phyloP scores from a whole-genome alignment of 2,797 vertebrate species.

The Atherinosoma microstoma region DNA sequence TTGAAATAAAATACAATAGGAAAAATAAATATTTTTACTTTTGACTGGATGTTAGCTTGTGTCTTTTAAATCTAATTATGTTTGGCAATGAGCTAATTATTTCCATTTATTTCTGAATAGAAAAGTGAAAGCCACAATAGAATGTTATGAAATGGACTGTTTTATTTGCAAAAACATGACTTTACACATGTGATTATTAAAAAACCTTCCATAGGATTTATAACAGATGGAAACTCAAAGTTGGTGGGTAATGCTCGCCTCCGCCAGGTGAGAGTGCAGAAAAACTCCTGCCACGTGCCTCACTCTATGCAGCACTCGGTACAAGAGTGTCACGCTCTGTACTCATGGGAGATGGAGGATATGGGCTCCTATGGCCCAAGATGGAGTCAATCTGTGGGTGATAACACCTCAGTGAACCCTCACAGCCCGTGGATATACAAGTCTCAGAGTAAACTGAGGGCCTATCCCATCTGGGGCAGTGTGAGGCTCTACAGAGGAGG shows the following conservation, averaged over 20 bases:
- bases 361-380: slow-evolving; percentile 83
- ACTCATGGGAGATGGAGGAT: slow-evolving; percentile 91
- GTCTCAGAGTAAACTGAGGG: slow-evolving; percentile 85
- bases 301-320: slow-evolving; percentile 73
- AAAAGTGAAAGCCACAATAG: background rate
- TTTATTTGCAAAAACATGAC: background rate
- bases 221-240: slow-evolving; percentile 96
- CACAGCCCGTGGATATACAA: slow-evolving; percentile 88
- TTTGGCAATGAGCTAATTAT: background rate
- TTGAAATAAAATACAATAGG: background rate
- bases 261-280: slow-evolving; percentile 91
- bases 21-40: background rate
- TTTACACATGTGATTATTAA: slow-evolving; percentile 2
- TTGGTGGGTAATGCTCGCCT: slow-evolving; percentile 91
- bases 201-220: slow-evolving; percentile 86
- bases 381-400: slow-evolving; percentile 80
- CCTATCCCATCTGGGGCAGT: slow-evolving; percentile 89
- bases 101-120: background rate
- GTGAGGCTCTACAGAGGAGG: slow-evolving; percentile 90
- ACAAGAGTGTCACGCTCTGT: slow-evolving; percentile 83
- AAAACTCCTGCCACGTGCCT: slow-evolving; percentile 82
- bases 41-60: background rate
- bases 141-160: too few relatives aligned
- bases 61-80: background rate
- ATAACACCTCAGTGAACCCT: slow-evolving; percentile 66